Percentiles rank a stretch among this genome's conserved stretches.
phyloP scores from a whole-genome alignment of 1,140 invertebrate genomes.

The Holotrichia oblita region DNA sequence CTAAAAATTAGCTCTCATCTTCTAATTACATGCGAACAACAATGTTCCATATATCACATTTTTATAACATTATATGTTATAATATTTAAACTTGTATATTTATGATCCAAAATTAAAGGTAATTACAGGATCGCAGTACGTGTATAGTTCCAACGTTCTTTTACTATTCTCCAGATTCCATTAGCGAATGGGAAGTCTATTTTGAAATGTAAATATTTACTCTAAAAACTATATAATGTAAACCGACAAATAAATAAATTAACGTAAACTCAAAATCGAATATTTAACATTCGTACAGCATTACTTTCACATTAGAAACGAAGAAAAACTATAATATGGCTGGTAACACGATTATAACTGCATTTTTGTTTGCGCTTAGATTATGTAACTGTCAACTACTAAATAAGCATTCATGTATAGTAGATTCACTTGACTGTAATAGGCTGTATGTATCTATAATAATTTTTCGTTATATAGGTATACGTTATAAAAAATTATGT shows the following conservation, averaged over 20 bases:
- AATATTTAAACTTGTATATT: no score
- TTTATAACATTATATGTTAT: no score
- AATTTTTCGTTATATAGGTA: not conserved
- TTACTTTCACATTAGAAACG: not conserved
- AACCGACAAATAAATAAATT: constrained; percentile 32
- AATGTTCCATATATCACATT: no score
- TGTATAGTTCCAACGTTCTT: not conserved
- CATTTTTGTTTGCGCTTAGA: constrained; percentile 14
- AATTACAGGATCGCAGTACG: no score
- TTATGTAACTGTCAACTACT: constrained; percentile 39
- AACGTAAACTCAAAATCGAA: constrained; percentile 24
- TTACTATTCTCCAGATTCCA: constrained; percentile 1
- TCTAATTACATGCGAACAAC: no score
- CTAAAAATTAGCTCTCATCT: no score
- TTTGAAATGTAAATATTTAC: constrained; percentile 33
- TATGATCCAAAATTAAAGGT: no score
- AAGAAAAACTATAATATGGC: not conserved
- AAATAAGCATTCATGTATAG: constrained; percentile 14
- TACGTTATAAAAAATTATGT: not conserved
- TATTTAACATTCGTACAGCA: constrained; percentile 23
- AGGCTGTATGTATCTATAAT: not conserved
- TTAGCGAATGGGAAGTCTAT: constrained; percentile 15
- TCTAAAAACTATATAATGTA: constrained; percentile 32
- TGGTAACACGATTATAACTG: constrained; percentile 26
- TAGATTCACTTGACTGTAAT: not conserved